Base-by-base conservation (phyloP, 2,113 vertebrate genomes). In the Ellobius talpinus region DNA sequence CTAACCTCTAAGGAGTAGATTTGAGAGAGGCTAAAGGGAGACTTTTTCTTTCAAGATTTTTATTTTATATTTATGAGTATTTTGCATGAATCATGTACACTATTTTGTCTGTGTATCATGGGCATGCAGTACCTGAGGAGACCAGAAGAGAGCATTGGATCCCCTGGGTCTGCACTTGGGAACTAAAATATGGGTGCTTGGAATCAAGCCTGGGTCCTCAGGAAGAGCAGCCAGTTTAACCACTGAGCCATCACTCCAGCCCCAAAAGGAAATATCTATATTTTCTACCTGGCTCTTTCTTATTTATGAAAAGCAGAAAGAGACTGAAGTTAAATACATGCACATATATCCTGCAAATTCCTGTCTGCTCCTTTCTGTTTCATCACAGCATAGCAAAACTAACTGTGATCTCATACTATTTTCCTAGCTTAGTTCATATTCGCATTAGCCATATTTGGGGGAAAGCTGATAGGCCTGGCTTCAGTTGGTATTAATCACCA, bases 351-450 rank as follows among this genome's bases (percentile, higher is more conserved):
- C 63, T 39, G 1, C 7, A 65, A 8, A 79, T 86, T 50, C 52
- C 33, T 52, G 0, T 42, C 13, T 66, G 0, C n/a, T 91, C 72
- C 39, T 58, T 91, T 90, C 52, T 26, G 92, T 31, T 47, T 89
- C 52, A 58, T 82, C 90, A 63, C 65, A 90, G 72, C 58, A 91
- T 72, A 86, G 42, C 52, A 94, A 81, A 88, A 45, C 63, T 88
- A 70, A 72, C n/a, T 91, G 8, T 95, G 85, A 96, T 39, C 58
- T 89, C 26, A 93, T 33, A 73, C 16, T n/a, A 68, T 91, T 91
- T 95, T 89, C 61, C 77, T 45, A 95, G 76, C 8, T 88, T 93
- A 63, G 16, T 90, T 92, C 93, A 50, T 88, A 85, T 90, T 94
- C 61, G 3, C 3, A 1, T 78, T n/a, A 85, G 10, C 33, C 33